A percentile compares a stretch with the other conserved stretches of the same genome.
These are phyloP conservation scores for Corella eumyota DNA, from an alignment of 23 tunicate species.

Conservation along the genomic window DNA sequence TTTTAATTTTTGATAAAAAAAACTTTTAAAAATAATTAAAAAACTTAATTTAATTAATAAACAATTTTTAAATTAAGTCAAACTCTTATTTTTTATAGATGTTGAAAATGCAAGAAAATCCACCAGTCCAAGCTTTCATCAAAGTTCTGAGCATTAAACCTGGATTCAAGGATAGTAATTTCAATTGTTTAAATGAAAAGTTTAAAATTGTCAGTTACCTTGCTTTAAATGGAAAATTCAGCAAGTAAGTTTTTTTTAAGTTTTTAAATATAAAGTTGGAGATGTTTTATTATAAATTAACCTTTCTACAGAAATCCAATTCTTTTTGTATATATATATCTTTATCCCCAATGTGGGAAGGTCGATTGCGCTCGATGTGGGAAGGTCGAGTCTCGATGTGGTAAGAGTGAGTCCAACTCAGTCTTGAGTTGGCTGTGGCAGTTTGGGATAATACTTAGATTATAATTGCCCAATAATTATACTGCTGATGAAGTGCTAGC, in stretches of 20 bases:
- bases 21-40: not conserved
- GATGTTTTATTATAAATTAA: not conserved
- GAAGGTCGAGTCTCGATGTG: too few species aligned
- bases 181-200: constrained; percentile 83
- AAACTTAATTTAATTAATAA: too few species aligned
- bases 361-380: too few species aligned
- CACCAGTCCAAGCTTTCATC: constrained; percentile 74
- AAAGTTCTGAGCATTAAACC: constrained; percentile 65
- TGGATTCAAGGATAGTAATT: constrained; percentile 89
- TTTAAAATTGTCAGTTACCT: constrained; percentile 39
- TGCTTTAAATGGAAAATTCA: constrained; percentile 52
- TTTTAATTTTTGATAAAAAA: not conserved
- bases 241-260: constrained; percentile 26
- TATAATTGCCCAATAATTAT: too few species aligned
- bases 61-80: too few species aligned
- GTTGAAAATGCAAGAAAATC: too few species aligned
- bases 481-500: too few species aligned
- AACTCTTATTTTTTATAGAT: too few species aligned
- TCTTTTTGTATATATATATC: not conserved
- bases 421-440: too few species aligned
- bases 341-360: too few species aligned
- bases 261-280: not conserved
- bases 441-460: too few species aligned
- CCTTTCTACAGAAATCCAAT: not conserved
- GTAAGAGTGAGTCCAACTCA: too few species aligned